Evolutionary conservation across 64 coral and sea anemone species (phyloP).

Genomic region (Stichodactyla mertensii): DNA sequence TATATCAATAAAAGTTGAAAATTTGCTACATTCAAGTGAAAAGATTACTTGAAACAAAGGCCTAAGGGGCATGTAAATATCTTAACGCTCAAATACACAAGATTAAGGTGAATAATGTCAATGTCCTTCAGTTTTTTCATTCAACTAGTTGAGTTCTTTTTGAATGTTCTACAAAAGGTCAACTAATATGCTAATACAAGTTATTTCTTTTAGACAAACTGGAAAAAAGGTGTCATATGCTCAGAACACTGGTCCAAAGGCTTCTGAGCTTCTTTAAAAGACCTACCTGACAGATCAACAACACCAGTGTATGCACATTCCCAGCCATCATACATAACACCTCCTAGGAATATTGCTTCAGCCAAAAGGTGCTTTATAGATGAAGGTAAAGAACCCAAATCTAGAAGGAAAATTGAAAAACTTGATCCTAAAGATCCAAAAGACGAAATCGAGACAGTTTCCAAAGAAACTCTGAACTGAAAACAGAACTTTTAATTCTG

Average conservation of each 20-base stretch:
- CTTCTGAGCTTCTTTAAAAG: background rate
- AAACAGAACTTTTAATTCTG: conserved; percentile 12
- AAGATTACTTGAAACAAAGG: conserved; percentile 27
- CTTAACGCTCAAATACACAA: conserved; percentile 14
- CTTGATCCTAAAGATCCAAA: no score
- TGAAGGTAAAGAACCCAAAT: no score
- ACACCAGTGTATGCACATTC: no score
- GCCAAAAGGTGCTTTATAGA: no score
- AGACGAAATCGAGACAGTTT: no score
- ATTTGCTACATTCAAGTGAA: conserved; percentile 9
- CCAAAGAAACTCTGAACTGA: no score
- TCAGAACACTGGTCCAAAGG: conserved; percentile 64
- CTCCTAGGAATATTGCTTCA: no score
- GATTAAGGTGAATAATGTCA: conserved; percentile 33
- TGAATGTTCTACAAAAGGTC: conserved; percentile 28
- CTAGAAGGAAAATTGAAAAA: no score
- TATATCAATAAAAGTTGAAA: conserved; percentile 28
- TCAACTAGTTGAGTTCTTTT: conserved; percentile 16
- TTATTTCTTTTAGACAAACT: no score
- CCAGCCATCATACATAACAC: no score
- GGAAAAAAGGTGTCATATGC: conserved; percentile 23
- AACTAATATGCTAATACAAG: conserved; percentile 12
- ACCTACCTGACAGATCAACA: no score
- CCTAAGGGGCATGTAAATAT: conserved; percentile 24
- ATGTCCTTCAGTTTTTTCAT: conserved; percentile 15